phyloP scores from a whole-genome alignment of 1,140 invertebrate genomes.

The Drosophila melanogaster region DNA sequence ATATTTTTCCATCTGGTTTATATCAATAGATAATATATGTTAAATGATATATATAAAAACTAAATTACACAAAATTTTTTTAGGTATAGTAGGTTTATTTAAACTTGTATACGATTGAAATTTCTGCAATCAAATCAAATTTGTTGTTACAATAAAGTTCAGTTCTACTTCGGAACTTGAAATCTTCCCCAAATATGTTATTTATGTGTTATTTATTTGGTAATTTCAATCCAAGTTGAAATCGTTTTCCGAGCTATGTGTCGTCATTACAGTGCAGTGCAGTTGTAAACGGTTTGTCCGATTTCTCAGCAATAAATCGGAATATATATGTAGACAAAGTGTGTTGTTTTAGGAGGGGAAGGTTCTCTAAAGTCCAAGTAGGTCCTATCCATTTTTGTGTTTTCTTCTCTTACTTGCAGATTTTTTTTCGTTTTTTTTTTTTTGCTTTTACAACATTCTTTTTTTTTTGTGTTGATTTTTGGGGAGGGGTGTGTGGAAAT shows the following conservation, averaged over 20 bases:
- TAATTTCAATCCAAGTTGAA: slow-evolving; percentile 1
- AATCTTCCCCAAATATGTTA: background rate
- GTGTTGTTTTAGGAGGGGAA: slow-evolving; percentile 4
- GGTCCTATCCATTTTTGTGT: slow-evolving; percentile 1
- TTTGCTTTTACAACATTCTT: background rate
- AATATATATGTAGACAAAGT: slow-evolving; percentile 3
- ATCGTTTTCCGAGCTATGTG: background rate
- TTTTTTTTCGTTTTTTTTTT: background rate
- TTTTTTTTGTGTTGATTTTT: slow-evolving; percentile 9
- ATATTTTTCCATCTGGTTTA: no score
- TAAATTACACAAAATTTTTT: background rate
- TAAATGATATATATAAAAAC: no score
- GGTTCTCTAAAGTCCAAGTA: background rate
- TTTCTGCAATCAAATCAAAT: slow-evolving; percentile 18
- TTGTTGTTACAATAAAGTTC: slow-evolving; percentile 12
- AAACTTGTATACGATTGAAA: slow-evolving; percentile 16
- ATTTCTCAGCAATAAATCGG: slow-evolving; percentile 10
- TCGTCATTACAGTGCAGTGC: background rate
- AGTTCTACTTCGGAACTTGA: background rate
- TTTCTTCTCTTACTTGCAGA: slow-evolving; percentile 2
- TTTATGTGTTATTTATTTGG: slow-evolving; percentile 26
- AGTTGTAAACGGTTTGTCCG: background rate
- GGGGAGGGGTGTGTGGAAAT: slow-evolving; percentile 28
- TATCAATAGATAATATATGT: no score
- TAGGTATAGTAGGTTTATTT: slow-evolving; percentile 30